Percentiles rank a stretch among this genome's conserved stretches.
These are phyloP conservation scores for Catocala sponsa DNA, from an alignment of 2,888 invertebrate species.

Conservation along the genomic window DNA sequence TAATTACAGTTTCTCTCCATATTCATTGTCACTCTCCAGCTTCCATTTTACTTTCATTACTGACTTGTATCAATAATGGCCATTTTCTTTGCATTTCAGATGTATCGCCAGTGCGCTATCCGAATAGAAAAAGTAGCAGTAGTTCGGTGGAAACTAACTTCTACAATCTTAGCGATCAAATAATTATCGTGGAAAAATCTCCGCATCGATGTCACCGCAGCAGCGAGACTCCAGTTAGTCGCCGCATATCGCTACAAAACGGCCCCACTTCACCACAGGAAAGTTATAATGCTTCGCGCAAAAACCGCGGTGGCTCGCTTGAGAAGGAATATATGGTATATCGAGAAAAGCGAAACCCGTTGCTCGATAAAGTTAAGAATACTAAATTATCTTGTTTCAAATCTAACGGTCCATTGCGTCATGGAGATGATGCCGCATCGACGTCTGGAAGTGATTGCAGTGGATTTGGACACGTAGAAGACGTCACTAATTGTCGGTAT, in stretches of 20 bases:
- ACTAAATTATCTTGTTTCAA: conserved; percentile 91
- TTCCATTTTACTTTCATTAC: conserved; percentile 20
- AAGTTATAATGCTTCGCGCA: conserved; percentile 82
- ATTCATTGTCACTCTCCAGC: conserved; percentile 5
- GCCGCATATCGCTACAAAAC: conserved; percentile 82
- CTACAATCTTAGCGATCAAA: conserved; percentile 90
- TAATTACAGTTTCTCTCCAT: conserved; percentile 14
- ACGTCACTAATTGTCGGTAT: conserved; percentile 74
- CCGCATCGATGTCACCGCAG: conserved; percentile 81
- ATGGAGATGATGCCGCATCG: conserved; percentile 82
- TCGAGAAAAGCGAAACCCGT: conserved; percentile 90
- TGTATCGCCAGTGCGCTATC: conserved; percentile 89
- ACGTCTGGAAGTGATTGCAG: conserved; percentile 87
- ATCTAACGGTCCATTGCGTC: conserved; percentile 85
- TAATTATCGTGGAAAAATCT: conserved; percentile 88
- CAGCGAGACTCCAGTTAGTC: conserved; percentile 73
- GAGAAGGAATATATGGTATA: conserved; percentile 89
- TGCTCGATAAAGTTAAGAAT: conserved; percentile 91
- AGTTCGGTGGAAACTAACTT: conserved; percentile 90
- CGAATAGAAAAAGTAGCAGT: conserved; percentile 89
- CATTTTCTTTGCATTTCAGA: conserved; percentile 79
- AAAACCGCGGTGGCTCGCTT: conserved; percentile 82
- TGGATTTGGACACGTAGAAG: conserved; percentile 83
- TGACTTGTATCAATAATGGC: conserved; percentile 3
- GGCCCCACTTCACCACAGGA: conserved; percentile 80